These are phyloP conservation scores for Drosophila saltans DNA, from an alignment of 1,140 invertebrate species.

Conservation along the genomic window DNA sequence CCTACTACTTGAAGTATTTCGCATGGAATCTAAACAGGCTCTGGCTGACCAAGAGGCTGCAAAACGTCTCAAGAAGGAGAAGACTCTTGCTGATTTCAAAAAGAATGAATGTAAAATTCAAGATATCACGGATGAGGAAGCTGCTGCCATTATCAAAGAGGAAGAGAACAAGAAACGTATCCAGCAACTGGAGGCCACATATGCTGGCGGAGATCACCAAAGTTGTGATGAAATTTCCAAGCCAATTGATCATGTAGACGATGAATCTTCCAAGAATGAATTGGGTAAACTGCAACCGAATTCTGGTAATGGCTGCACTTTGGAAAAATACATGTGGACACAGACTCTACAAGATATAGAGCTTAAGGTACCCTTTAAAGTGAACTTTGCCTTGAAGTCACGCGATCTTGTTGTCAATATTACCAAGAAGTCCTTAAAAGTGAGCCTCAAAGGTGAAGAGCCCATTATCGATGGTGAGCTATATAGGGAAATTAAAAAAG, in stretches of 20 bases:
- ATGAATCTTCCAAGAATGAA: slow-evolving; percentile 92
- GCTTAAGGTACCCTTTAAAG: slow-evolving; percentile 92
- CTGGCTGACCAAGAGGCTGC: slow-evolving; percentile 87
- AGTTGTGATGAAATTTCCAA: slow-evolving; percentile 69
- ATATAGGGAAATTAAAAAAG: slow-evolving; percentile 95
- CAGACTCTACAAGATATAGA: slow-evolving; percentile 98
- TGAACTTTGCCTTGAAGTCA: slow-evolving; percentile 90
- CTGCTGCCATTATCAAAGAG: slow-evolving; percentile 92
- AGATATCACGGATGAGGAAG: slow-evolving; percentile 97
- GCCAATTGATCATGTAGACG: slow-evolving; percentile 80
- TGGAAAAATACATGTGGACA: slow-evolving; percentile 97
- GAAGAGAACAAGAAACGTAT: slow-evolving; percentile 74
- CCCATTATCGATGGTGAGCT: slow-evolving; percentile 96
- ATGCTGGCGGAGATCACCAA: slow-evolving; percentile 31
- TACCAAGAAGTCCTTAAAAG: slow-evolving; percentile 92
- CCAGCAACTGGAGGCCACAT: slow-evolving; percentile 46
- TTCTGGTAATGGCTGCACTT: slow-evolving; percentile 96
- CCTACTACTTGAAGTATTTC: slow-evolving; percentile 92
- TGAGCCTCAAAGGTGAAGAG: slow-evolving; percentile 95
- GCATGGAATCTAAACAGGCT: slow-evolving; percentile 89
- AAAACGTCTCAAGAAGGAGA: slow-evolving; percentile 84
- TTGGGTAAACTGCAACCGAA: slow-evolving; percentile 97
- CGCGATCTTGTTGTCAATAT: slow-evolving; percentile 94
- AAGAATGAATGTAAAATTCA: slow-evolving; percentile 86
- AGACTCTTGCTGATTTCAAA: slow-evolving; percentile 58